phyloP scores from a whole-genome alignment of 2,888 invertebrate genomes.

The Dryobota labecula region DNA sequence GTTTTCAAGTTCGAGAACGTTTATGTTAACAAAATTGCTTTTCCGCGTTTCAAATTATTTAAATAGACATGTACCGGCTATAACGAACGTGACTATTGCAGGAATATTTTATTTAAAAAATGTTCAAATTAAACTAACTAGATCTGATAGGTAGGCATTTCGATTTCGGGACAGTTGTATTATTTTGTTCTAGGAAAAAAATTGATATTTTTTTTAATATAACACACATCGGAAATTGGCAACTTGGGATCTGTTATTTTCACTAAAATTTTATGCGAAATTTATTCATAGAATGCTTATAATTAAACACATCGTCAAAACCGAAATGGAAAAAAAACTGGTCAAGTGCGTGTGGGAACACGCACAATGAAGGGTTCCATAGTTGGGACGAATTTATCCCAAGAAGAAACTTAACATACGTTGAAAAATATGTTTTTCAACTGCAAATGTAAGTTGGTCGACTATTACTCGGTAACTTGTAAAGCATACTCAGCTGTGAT shows the following conservation, averaged over 20 bases:
- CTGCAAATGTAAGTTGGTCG: too few relatives aligned
- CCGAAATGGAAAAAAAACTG: too few relatives aligned
- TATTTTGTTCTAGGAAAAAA: not conserved
- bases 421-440: too few relatives aligned
- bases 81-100: constrained; percentile 39
- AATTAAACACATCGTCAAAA: not conserved
- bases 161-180: constrained; percentile 4
- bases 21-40: constrained; percentile 41
- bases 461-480: too few relatives aligned
- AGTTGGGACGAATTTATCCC: too few relatives aligned
- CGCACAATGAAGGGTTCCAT: too few relatives aligned
- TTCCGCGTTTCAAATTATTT: constrained; percentile 51
- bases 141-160: not conserved
- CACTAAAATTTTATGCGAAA: not conserved
- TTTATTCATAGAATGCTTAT: not conserved
- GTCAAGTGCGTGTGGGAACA: too few relatives aligned
- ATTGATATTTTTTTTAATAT: not conserved
- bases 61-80: constrained; percentile 38
- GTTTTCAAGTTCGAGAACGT: constrained; percentile 31
- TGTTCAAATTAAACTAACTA: constrained; percentile 9
- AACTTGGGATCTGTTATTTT: not conserved
- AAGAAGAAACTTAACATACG: too few relatives aligned
- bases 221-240: too few relatives aligned
- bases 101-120: constrained; percentile 7
- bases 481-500: too few relatives aligned